Base-by-base conservation (phyloP, 2,888 invertebrate genomes). In the Callosobruchus maculatus region DNA sequence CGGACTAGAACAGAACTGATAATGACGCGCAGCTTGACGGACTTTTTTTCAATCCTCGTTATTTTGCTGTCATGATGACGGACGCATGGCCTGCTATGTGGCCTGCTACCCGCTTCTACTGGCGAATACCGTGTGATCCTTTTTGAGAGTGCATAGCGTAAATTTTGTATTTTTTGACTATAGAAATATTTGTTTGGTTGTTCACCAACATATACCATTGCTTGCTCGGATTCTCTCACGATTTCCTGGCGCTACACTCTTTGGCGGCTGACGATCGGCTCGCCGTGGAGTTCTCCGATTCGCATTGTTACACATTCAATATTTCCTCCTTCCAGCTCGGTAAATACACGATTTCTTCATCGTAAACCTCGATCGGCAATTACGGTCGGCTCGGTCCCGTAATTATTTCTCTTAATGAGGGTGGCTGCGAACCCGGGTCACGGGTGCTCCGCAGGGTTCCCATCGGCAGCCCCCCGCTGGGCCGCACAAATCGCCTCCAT, bases 401-500 rank as follows among this genome's bases (percentile, higher is more conserved):
- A 49, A 49, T 49, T 49, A 49, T 49, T 49, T 49, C 49, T 49
- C 81, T 83, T 86, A 86, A 86, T 85, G 86, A 86, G 85, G 85
- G 86, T 85, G 85, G 84, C 83, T 66, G 84, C 83, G 83, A 85
- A 83, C 82, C 82, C 73, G 82, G 85, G 83, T 85, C 85, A 83
- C 83, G 82, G 83, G 81, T 77, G 80, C 70, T 71, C 80, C 77
- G 70, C 80, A 80, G 83, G 83, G 82, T 68, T 68, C 68, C 68
- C 77, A 83, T 79, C 83, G 77, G 76, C 74, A 77, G 84, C 83
- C 80, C 82, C 84, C 84, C 80, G 84, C 83, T 77, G 86, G 80
- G 85, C 82, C 81, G 84, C 81, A 83, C 67, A 31, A 80, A 81
- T 81, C 81, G 79, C 79, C 78, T 80, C 78, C 77, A 79, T 79